Conservation (phyloP, 2,113 vertebrate genomes). For the Lynx canadensis region DNA sequence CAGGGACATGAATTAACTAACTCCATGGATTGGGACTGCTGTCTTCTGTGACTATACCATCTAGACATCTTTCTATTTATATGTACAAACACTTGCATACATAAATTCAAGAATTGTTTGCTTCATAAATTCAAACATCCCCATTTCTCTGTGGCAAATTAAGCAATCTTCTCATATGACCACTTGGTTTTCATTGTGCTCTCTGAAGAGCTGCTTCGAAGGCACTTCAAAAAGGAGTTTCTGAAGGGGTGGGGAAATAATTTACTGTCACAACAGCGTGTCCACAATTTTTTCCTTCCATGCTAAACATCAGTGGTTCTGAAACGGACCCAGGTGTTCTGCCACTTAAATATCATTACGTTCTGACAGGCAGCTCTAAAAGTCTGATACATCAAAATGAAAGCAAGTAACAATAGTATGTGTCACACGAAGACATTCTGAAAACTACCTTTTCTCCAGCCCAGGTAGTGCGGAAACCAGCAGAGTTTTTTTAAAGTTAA, state of each 20-base stretch:
- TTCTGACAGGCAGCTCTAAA: neutral
- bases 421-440: neutral
- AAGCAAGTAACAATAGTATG: neutral
- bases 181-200: neutral
- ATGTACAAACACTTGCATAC: no score
- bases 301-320: neutral
- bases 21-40: no score
- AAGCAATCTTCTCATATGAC: neutral
- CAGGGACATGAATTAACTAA: neutral
- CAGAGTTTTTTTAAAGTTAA: neutral
- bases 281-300: neutral
- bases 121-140: neutral
- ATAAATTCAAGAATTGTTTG: neutral
- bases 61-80: neutral
- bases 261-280: neutral
- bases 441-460: neutral
- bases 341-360: neutral
- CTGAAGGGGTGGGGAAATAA: neutral
- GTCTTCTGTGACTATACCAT: neutral
- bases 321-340: neutral
- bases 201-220: neutral
- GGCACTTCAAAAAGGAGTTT: neutral
- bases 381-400: neutral
- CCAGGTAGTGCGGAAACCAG: neutral
- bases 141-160: neutral